phyloP scores from a whole-genome alignment of 1,140 invertebrate genomes.

The Eciton burchellii region DNA sequence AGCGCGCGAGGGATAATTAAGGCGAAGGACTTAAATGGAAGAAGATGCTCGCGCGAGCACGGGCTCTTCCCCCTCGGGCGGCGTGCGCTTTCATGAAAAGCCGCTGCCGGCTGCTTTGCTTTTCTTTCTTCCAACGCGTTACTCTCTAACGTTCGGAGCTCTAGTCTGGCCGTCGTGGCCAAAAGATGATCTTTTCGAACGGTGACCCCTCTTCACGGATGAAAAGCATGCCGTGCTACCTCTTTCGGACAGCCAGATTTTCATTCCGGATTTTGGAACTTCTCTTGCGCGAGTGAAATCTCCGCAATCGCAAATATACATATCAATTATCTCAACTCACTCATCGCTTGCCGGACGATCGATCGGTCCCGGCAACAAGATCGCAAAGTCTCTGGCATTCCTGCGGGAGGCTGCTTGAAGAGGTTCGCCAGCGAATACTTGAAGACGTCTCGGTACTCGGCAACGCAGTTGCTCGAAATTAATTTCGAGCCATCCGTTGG shows the following conservation, averaged over 20 bases:
- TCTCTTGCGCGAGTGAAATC: no score
- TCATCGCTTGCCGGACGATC: no score
- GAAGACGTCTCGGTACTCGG: background rate
- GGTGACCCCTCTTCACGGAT: background rate
- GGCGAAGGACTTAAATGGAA: constrained; percentile 52
- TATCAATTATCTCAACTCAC: no score
- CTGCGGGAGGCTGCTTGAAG: no score
- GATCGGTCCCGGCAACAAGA: no score
- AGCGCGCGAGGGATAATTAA: constrained; percentile 74
- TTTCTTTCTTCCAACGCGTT: constrained; percentile 9
- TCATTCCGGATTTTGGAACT: background rate
- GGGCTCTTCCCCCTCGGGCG: background rate
- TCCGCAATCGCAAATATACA: background rate
- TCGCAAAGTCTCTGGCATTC: no score
- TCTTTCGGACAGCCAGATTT: background rate
- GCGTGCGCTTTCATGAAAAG: constrained; percentile 9
- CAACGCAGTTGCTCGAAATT: background rate
- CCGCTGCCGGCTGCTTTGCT: background rate
- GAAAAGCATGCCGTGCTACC: background rate
- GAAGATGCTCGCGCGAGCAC: constrained; percentile 31
- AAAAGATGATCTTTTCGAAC: background rate
- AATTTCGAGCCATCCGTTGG: background rate
- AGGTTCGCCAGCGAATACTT: background rate
- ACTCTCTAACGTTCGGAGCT: constrained; percentile 23
- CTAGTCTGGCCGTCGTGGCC: background rate